Base-by-base conservation (phyloP, 2,888 invertebrate species). In the Hemaris fuciformis region DNA sequence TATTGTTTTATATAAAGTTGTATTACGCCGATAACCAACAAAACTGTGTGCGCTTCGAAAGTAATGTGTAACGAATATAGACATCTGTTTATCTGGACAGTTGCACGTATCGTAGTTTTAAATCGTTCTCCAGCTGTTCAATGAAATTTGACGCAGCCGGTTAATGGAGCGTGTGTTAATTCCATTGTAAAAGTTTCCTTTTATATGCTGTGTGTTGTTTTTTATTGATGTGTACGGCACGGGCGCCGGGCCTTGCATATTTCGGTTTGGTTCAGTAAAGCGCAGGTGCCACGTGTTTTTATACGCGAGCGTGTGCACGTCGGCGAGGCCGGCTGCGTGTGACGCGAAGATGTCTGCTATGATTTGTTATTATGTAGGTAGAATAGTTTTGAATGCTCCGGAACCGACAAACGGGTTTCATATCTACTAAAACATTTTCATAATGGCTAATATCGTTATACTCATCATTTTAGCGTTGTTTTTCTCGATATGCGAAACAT, bases 91-190 rank as follows among this genome's bases (percentile, higher is more conserved):
- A 76, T 76, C 68, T 67, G 73, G 72, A 71, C 76, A 79, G 77
- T 77, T 77, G 76, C 75, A 71, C 67, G 70, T 64, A 63, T 76
- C 74, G 81, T 84, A 84, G 81, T 84, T 79, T 78, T 76, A 78
- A 77, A 76, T 73, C 70, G 71, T 69, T 72, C 75, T 80, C 79
- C 89, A 91, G 88, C 85, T 91, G 90, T 86, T 84, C 84, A 79
- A 81, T 84, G 88, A 81, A 87, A 89, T 87, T 84, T 83, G 87
- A 89, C 86, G 84, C 87, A 79, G 76, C 77, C 81, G 77, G 73
- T 80, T 85, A 89, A 89, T 88, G 86, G 87, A 83, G 83, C 83
- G 77, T 84, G 81, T 76, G 81, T 81, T 77, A 73, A 72, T 71
- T 80, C 80, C 74, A 81, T 84, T 82, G 78, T 76, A 72, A 71